phyloP scores from a whole-genome alignment of 1,140 invertebrate genomes.

The Akabosia matsudoensis region DNA sequence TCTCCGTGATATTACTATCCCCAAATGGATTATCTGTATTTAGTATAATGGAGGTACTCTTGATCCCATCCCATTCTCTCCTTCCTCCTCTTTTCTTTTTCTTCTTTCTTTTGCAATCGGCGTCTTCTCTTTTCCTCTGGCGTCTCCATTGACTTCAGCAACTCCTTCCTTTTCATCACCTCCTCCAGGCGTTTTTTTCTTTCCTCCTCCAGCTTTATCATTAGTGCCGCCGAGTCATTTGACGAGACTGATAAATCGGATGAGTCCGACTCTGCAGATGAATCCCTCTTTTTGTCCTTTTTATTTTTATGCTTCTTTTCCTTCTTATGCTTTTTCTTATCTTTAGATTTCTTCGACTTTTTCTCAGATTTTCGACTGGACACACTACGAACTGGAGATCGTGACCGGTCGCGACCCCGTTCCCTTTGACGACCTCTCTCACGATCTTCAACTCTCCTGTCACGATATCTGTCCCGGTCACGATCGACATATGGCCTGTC shows the following conservation, averaged over 20 bases:
- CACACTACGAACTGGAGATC: background rate
- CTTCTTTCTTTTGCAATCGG: conserved; percentile 87
- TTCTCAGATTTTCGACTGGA: background rate
- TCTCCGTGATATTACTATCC: conserved; percentile 85
- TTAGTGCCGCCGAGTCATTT: conserved; percentile 63
- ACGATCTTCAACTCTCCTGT: background rate
- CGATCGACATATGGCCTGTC: background rate
- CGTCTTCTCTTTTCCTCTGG: conserved; percentile 96
- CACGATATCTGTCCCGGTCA: background rate
- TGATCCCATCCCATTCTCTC: conserved; percentile 94
- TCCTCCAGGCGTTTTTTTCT: conserved; percentile 64
- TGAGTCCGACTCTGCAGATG: conserved; percentile 22
- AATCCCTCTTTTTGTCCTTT: background rate
- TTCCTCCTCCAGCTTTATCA: conserved; percentile 70
- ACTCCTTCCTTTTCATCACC: conserved; percentile 70
- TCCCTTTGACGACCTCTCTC: background rate
- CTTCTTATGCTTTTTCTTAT: conserved; percentile 32
- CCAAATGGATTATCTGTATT: conserved; percentile 98
- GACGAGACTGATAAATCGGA: conserved; percentile 49
- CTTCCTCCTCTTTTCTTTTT: conserved; percentile 82
- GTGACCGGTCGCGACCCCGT: background rate
- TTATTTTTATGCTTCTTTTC: conserved; percentile 22
- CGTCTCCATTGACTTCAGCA: conserved; percentile 85
- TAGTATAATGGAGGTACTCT: conserved; percentile 93
- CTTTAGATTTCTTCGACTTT: conserved; percentile 30